Base-by-base conservation (phyloP, 2,888 invertebrate species). In the Choristoneura rosaceana region DNA sequence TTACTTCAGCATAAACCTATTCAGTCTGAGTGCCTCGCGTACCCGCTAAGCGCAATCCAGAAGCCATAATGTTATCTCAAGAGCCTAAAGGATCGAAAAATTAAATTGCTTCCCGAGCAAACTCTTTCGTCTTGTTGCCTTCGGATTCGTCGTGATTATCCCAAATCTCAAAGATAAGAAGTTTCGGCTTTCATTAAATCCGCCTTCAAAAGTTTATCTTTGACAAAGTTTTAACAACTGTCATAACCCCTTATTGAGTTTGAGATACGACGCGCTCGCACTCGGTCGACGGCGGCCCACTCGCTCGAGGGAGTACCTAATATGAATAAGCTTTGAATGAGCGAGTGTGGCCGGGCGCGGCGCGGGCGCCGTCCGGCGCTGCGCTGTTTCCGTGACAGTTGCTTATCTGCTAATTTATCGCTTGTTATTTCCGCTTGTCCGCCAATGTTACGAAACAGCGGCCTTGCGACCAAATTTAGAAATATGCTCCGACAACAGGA, bases 221-320 rank as follows among this genome's bases (percentile, higher is more conserved):
- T 34, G 70, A 4, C 25, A 66, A 70, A 71, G 65, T 71, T 71
- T 71, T 60, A 71, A 71, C 61, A 71, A 71, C 60, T 70, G 70
- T 70, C 70, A 47, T 63, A 65, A 65, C 65, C 52, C 38, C 41
- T 62, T 62, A 62, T 25, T 62, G 43, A 62, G 25, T 55, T 55
- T 55, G 55, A 55, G 55, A 55, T 55, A 55, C 25, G 55, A 25
- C 55, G 55, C 25, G 50, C 55, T 55, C 55, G 55, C 50, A 52
- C 50, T 52, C 50, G 15, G 15, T 2, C 8, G 9, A 17, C 52
- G 17, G 9, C 38, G 7, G 38, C 38, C 38, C 0, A 38, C 38
- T 38, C 25, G 25, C 25, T 25, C 25, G 25, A 25, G 52, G 14
- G 47, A 14, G n/a, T 4, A n/a, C n/a, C 47, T 5, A 47, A 47